Evolutionary conservation across 1,140 invertebrate genomes (phyloP).

Genomic region (Meteorus sp.): DNA sequence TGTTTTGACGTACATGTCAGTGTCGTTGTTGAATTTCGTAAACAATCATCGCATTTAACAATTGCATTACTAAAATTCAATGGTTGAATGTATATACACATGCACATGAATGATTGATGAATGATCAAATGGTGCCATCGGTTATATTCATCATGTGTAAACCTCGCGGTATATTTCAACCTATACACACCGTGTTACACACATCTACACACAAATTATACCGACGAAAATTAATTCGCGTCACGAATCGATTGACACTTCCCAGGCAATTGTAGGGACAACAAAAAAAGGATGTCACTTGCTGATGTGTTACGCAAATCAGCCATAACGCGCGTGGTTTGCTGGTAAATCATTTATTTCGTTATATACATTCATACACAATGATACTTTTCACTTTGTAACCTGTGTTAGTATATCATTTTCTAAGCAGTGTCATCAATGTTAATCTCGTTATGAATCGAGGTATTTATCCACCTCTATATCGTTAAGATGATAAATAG

Average conservation of each 20-base stretch:
- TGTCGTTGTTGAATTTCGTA: slow-evolving; percentile 21
- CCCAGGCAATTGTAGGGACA: not conserved
- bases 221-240: slow-evolving; percentile 1
- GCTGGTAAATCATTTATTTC: too few relatives aligned
- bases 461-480: too few relatives aligned
- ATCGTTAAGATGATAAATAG: too few relatives aligned
- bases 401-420: not conserved
- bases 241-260: slow-evolving; percentile 15
- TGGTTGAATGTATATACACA: not conserved
- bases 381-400: too few relatives aligned
- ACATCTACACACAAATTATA: slow-evolving; percentile 1
- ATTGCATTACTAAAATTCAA: slow-evolving; percentile 21
- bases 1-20: not conserved
- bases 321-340: not conserved
- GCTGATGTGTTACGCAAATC: not conserved
- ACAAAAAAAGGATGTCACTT: not conserved
- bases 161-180: not conserved
- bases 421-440: slow-evolving; percentile 11
- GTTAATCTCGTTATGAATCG: slow-evolving; percentile 1
- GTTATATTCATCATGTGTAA: too few relatives aligned
- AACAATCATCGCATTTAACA: slow-evolving; percentile 13
- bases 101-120: not conserved
- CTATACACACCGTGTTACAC: too few relatives aligned
- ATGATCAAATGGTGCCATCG: slow-evolving; percentile 19
- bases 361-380: too few relatives aligned